Percentiles rank a stretch among this genome's conserved stretches.
Evolutionary conservation across 2,113 vertebrate genomes (phyloP).

Genomic region (Laticauda colubrina): DNA sequence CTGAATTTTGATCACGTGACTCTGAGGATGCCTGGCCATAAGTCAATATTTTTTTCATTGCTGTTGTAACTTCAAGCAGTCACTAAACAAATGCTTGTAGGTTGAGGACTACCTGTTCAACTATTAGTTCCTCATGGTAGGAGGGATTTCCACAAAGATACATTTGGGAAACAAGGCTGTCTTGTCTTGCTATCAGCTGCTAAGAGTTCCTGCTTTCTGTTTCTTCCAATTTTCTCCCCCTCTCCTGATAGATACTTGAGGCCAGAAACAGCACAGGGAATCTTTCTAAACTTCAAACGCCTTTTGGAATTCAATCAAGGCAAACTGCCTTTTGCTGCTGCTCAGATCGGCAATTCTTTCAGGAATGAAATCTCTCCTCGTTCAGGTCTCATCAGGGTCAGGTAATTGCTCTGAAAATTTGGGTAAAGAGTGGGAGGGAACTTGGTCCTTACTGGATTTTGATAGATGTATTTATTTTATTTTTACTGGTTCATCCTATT

Average conservation of each 20-base stretch:
- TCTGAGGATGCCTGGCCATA: not conserved
- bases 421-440: not conserved
- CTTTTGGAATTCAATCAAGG: constrained; percentile 98
- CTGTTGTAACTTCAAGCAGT: not conserved
- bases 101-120: not conserved
- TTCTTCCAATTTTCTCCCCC: not conserved
- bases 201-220: not conserved
- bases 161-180: not conserved
- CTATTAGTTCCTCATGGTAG: not conserved
- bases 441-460: not conserved
- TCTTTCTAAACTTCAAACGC: constrained; percentile 99
- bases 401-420: constrained; percentile 69
- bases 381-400: constrained; percentile 94
- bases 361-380: constrained; percentile 98
- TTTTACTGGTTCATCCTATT: not conserved
- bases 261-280: constrained; percentile 98
- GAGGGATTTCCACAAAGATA: not conserved
- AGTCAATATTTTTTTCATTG: not conserved
- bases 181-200: not conserved
- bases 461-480: not conserved
- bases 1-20: not conserved
- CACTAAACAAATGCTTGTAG: not conserved
- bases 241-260: constrained; percentile 84
- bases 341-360: constrained; percentile 98
- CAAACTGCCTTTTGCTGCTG: constrained; percentile 94